Base-by-base conservation (phyloP, 53 echinoderm and acorn worm genomes). In the Echinarachnius parma region DNA sequence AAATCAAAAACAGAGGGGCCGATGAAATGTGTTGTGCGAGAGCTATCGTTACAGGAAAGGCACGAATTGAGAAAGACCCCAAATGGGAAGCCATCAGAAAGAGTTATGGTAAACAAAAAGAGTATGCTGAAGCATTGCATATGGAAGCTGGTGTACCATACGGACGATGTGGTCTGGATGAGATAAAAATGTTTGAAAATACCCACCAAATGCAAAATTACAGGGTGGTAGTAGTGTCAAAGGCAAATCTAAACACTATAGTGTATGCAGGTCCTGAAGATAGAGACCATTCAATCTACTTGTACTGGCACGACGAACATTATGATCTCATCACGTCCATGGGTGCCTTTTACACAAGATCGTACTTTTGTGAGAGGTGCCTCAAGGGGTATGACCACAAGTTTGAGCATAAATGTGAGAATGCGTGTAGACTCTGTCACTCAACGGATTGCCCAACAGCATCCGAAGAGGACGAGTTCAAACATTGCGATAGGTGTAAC, bases 11-110 rank as follows among this genome's bases (percentile, higher is more conserved):
- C 21, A 70, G 70, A 28, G 66, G 80, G 25, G 53, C 76, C 1
- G 48, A 75, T 46, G 22, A 61, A 3, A 34, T 84, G 30, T 77
- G 84, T 44, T 84, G 77, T 31, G 70, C 89, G 0, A 68, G 84
- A 46, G 84, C 83, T 4, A 61, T 89, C 16, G 84, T 84, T 2
- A 89, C 89, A 0, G 89, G 63, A 10, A 49, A 75, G 13, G 61
- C 80, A 0, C 32, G 75, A n/a, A 76, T 80, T 2, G 84, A 89
- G 5, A 54, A 77, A 28, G 34, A 84, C 34, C 55, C 71, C 0
- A 54, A 80, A 5, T 80, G 80, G 66, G 15, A 76, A 20, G 11
- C 64, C 9, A 80, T 84, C 24, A 29, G 80, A 15, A 4, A 42
- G 10, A 77, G 84, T 0, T 31, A 62, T 24, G 46, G 28, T 9